Evolutionary conservation across 1,140 invertebrate genomes (phyloP), one percentile per base, ranked within the genome.

Genomic region (Stratiolaelaps scimitus): DNA sequence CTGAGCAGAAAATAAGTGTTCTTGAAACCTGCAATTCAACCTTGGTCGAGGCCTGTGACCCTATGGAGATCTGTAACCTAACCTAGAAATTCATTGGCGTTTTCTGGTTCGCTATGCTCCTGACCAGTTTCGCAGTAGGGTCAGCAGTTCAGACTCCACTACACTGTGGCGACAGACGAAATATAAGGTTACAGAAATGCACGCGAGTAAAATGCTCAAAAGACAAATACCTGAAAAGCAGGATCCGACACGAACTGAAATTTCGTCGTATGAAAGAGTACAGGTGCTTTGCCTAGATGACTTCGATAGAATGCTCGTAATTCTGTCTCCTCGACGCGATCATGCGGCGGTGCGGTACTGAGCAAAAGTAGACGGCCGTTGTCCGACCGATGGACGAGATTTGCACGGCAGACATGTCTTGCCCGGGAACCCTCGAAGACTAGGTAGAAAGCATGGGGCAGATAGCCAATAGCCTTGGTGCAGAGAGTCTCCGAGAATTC

Each of bases 171-270:
- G n/a, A n/a, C n/a, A n/a, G n/a, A n/a, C n/a, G n/a, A n/a, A n/a
- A n/a, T n/a, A n/a, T n/a, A n/a, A n/a, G n/a, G n/a, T n/a, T n/a
- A n/a, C n/a, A n/a, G n/a, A n/a, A n/a, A n/a, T n/a, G n/a, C n/a
- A n/a, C n/a, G 44, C 13, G 47, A 48, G 4, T 28, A 4, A 15
- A 6, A 26, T 26, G 23, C 53, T 15, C 53, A 15, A 20, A 2
- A 15, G 1, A 15, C 15, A 26, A 15, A 34, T 2, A 60, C 53
- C 53, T 60, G 53, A 60, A 19, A 60, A 60, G 53, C 53, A 23
- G 53, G 17, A 60, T 60, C 53, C 15, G 53, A 60, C 15, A 60
- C 34, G 23, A 60, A 60, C 53, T 60, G 53, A 34, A 60, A 60
- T 23, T 60, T 1, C 20, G 53, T 60, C 15, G 15, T 60, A 34